Percentiles rank a stretch among this genome's conserved stretches.
phyloP scores from a whole-genome alignment of 2,888 invertebrate species.

The Slavum lentiscoides region DNA sequence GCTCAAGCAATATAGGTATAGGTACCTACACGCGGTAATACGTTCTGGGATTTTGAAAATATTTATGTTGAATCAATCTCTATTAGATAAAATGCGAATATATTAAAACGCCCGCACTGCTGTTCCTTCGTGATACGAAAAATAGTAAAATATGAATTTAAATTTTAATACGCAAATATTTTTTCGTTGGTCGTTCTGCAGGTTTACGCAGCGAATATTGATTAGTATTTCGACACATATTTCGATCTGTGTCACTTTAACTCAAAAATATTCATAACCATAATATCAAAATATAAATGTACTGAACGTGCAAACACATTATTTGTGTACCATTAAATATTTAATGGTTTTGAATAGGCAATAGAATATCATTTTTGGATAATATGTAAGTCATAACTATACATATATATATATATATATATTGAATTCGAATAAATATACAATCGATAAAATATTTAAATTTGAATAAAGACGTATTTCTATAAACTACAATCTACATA shows the following conservation, averaged over 20 bases:
- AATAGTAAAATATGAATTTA: constrained; percentile 3
- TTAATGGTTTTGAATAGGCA: too few relatives aligned
- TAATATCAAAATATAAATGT: background rate
- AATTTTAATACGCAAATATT: background rate
- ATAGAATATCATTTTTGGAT: too few relatives aligned
- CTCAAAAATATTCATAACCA: background rate
- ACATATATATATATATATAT: too few relatives aligned
- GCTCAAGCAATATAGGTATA: background rate
- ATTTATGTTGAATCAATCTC: background rate
- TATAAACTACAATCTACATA: too few relatives aligned
- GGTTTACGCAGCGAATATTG: too few relatives aligned
- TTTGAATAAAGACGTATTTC: too few relatives aligned
- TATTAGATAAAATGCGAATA: background rate
- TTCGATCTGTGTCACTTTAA: background rate
- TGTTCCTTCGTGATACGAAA: background rate
- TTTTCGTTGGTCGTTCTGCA: background rate
- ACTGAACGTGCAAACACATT: too few relatives aligned
- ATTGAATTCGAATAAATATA: too few relatives aligned
- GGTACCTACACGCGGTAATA: background rate
- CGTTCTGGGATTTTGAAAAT: background rate
- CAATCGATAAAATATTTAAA: too few relatives aligned
- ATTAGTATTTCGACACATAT: background rate
- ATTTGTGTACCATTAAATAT: background rate
- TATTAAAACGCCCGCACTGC: background rate
- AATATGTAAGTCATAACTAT: too few relatives aligned